phyloP scores from a whole-genome alignment of 1,140 invertebrate species.

The Drosophila serrata region DNA sequence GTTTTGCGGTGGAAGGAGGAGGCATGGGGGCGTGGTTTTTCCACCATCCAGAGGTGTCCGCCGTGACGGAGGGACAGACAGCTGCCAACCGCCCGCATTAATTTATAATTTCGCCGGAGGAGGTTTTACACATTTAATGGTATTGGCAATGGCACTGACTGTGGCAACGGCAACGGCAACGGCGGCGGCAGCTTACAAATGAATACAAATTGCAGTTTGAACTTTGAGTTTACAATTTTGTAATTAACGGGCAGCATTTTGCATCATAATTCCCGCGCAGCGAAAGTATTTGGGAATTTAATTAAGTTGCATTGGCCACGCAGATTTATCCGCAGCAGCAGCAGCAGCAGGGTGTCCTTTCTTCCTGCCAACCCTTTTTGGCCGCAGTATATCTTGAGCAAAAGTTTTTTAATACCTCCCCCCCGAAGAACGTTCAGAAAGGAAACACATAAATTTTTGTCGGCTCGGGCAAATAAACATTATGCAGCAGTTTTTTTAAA shows the following conservation, averaged over 20 bases:
- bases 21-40: not conserved
- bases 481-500: conserved; percentile 75
- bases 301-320: conserved; percentile 81
- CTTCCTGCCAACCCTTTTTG: conserved; percentile 64
- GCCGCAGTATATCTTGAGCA: conserved; percentile 57
- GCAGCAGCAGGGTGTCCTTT: conserved; percentile 3
- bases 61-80: conserved; percentile 56
- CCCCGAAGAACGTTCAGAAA: conserved; percentile 27
- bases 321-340: conserved; percentile 69
- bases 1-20: not conserved
- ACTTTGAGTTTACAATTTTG: conserved; percentile 79
- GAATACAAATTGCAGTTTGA: conserved; percentile 83
- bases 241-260: conserved; percentile 79
- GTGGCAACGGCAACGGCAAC: not conserved
- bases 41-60: conserved; percentile 55
- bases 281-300: conserved; percentile 77
- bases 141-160: conserved; percentile 28
- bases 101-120: conserved; percentile 73
- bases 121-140: conserved; percentile 67
- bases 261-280: conserved; percentile 68
- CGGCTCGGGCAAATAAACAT: conserved; percentile 72
- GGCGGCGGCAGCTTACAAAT: conserved; percentile 65
- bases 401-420: conserved; percentile 79
- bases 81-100: conserved; percentile 65
- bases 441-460: conserved; percentile 72